Conservation (phyloP, 2,113 vertebrate species). For the Sylvietta virens region DNA sequence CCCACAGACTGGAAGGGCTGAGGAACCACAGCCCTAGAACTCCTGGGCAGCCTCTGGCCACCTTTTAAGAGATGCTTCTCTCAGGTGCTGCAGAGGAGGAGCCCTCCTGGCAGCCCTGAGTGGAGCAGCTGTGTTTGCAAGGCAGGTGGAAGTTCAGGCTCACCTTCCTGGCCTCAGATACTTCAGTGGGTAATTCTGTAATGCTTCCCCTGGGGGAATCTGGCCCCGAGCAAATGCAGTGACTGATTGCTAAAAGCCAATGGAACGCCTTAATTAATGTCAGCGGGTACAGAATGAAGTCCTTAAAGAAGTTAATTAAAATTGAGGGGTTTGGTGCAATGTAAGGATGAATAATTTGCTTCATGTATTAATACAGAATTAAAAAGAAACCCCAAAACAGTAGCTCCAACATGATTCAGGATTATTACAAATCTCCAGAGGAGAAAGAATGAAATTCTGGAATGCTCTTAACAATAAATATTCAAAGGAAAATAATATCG, state of each 20-base stretch:
- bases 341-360: not conserved
- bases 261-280: constrained; percentile 25
- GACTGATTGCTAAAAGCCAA: not conserved
- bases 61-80: not conserved
- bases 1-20: accelerated
- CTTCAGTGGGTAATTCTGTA: not conserved
- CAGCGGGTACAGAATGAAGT: not conserved
- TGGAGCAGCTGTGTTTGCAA: not conserved
- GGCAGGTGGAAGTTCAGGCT: not conserved
- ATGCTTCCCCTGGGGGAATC: not conserved
- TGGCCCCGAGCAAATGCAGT: not conserved
- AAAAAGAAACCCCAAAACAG: not conserved
- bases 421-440: not conserved
- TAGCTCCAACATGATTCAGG: not conserved
- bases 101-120: not conserved
- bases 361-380: not conserved
- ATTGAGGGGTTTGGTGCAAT: not conserved
- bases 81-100: not conserved
- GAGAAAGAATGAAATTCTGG: not conserved
- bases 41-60: not conserved
- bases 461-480: not conserved
- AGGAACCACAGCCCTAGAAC: accelerated
- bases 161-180: not conserved
- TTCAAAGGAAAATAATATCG: not conserved
- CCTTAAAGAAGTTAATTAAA: constrained; percentile 45